A percentile compares a stretch with the other conserved stretches of the same genome.
phyloP scores from a whole-genome alignment of 2,113 vertebrate genomes.

The Guaruba guarouba region DNA sequence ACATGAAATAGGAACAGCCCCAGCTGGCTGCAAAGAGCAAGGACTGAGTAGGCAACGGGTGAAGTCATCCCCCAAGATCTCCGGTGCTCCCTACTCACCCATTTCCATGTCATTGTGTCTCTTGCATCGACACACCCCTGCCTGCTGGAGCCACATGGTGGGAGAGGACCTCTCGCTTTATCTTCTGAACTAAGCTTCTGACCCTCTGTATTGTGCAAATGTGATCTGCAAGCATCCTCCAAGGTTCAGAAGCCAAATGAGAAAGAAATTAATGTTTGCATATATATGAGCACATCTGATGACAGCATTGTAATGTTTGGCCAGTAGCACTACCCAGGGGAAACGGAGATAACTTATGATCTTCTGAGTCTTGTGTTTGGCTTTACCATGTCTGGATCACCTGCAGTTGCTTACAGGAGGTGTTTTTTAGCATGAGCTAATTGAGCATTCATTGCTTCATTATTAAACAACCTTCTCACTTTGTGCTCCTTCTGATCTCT shows the following conservation, averaged over 20 bases:
- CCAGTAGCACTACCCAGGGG: neutral
- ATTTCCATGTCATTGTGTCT: neutral
- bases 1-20: neutral
- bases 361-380: neutral
- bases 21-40: neutral
- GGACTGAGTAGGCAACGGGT: neutral
- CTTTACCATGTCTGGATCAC: neutral
- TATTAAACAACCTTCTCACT: neutral
- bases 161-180: neutral
- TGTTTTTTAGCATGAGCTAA: neutral
- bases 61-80: neutral
- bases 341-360: neutral
- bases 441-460: neutral
- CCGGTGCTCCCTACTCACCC: neutral
- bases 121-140: fast-evolving
- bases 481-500: neutral
- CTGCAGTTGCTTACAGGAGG: neutral
- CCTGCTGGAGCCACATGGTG: neutral
- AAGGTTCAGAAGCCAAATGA: neutral
- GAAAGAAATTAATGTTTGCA: neutral
- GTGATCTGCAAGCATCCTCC: neutral
- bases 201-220: neutral
- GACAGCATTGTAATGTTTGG: neutral
- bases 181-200: neutral
- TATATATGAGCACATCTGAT: neutral